These are phyloP conservation scores for Pyrocephalus nanus DNA, from an alignment of 2,797 vertebrate species.

Conservation along the genomic window DNA sequence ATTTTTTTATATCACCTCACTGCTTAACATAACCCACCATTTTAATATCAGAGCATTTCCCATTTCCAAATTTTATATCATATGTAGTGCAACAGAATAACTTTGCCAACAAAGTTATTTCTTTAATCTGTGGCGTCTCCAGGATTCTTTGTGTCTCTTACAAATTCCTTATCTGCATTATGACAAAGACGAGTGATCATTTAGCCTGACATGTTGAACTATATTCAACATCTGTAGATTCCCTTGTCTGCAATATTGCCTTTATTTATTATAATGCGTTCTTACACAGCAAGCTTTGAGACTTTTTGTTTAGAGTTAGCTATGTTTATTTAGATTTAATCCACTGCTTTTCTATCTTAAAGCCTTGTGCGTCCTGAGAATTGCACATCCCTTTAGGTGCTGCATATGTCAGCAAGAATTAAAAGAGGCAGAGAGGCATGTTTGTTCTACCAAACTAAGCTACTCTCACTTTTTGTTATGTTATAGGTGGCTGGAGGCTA, in stretches of 20 bases:
- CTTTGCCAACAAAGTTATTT: background rate
- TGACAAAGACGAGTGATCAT: background rate
- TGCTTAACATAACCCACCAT: background rate
- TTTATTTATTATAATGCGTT: background rate
- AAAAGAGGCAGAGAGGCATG: background rate
- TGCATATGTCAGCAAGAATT: background rate
- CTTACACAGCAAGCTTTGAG: background rate
- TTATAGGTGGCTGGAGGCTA: slow-evolving; percentile 88
- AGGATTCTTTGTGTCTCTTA: background rate
- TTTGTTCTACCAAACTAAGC: background rate
- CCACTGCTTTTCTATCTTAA: background rate
- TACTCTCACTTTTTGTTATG: background rate
- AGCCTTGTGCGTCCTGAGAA: background rate
- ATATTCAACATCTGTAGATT: background rate
- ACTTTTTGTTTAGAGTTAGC: background rate
- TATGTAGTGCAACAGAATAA: background rate
- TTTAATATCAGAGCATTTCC: background rate
- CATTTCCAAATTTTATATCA: background rate
- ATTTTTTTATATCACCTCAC: background rate
- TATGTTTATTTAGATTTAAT: background rate
- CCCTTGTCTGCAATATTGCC: background rate
- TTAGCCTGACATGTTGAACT: background rate
- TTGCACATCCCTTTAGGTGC: background rate
- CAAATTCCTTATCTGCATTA: background rate
- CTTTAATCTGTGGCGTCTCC: background rate